Base-by-base conservation (phyloP, 2,888 invertebrate genomes). In the Phytoseiulus persimilis region DNA sequence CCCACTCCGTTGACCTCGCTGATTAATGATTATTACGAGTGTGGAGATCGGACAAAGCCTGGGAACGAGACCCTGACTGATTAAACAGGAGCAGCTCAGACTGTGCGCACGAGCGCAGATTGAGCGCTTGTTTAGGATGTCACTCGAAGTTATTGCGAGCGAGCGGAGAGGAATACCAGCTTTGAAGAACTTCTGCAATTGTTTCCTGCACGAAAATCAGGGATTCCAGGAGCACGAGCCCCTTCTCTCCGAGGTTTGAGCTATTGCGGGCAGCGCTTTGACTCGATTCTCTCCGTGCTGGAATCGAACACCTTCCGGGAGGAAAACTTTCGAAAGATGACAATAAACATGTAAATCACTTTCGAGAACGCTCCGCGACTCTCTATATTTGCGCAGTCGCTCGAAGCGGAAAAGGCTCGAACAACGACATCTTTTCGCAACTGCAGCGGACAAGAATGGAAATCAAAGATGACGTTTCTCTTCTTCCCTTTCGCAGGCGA, bases 401-500 rank as follows among this genome's bases (percentile, higher is more conserved):
- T 39, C 14, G 65, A 65, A 65, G 28, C 65, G 65, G 65, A 14
- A 28, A 65, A 2, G 18, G 28, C 18, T 65, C 65, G 65, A 65
- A 65, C 65, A 65, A 65, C 65, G 65, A 65, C 65, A 65, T 65
- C 65, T 65, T 65, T 28, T 28, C 65, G 65, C 65, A 65, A 65
- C 23, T 28, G 11, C 23, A 65, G 18, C 65, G 28, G 65, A 65
- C 65, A 28, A 65, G 18, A 65, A 23, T 65, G 14, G 65, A 28
- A 65, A 65, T 18, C 65, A 65, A 11, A 11, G 65, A 65, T 65
- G 65, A 65, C 65, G 65, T 65, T 65, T 65, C 65, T 84, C 33
- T 84, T 28, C 31, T 84, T 84, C 23, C 14, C 23, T 33, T 11
- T 87, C 31, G 87, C 87, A 39, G 90, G 95, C 92, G 91, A 91